Conservation (phyloP, 2,888 invertebrate genomes). For the Melitaea athalia region DNA sequence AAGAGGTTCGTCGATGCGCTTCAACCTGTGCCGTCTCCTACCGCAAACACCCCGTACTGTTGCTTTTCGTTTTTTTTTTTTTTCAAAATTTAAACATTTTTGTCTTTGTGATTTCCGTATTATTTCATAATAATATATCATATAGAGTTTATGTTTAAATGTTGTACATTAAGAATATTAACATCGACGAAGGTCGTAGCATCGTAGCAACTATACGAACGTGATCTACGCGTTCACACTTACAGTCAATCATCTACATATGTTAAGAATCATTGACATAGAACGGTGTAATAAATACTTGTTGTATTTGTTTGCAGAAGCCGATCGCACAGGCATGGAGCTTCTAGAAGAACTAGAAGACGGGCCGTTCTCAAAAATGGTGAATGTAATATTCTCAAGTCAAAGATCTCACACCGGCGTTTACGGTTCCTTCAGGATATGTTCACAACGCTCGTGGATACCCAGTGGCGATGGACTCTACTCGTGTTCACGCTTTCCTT, state of each 20-base stretch:
- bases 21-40: slow-evolving; percentile 64
- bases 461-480: slow-evolving; percentile 96
- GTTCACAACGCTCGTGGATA: slow-evolving; percentile 94
- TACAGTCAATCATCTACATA: slow-evolving; percentile 49
- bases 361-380: slow-evolving; percentile 97
- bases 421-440: slow-evolving; percentile 90
- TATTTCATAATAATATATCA: slow-evolving; percentile 45
- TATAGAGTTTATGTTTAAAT: slow-evolving; percentile 57
- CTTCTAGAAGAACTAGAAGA: slow-evolving; percentile 87
- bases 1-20: slow-evolving; percentile 76
- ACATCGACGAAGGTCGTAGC: slow-evolving; percentile 69
- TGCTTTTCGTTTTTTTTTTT: slow-evolving; percentile 62
- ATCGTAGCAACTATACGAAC: slow-evolving; percentile 53
- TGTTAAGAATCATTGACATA: slow-evolving; percentile 54
- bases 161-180: slow-evolving; percentile 66
- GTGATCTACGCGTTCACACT: slow-evolving; percentile 69
- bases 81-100: slow-evolving; percentile 45
- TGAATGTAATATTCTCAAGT: slow-evolving; percentile 97
- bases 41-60: slow-evolving; percentile 68
- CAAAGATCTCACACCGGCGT: slow-evolving; percentile 90
- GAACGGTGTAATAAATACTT: slow-evolving; percentile 51
- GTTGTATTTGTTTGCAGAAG: slow-evolving; percentile 81
- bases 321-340: slow-evolving; percentile 86
- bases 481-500: slow-evolving; percentile 93
- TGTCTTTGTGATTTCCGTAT: slow-evolving; percentile 44